Evolutionary conservation across 2,113 vertebrate genomes (phyloP).

Genomic region (Spermophilus dauricus): DNA sequence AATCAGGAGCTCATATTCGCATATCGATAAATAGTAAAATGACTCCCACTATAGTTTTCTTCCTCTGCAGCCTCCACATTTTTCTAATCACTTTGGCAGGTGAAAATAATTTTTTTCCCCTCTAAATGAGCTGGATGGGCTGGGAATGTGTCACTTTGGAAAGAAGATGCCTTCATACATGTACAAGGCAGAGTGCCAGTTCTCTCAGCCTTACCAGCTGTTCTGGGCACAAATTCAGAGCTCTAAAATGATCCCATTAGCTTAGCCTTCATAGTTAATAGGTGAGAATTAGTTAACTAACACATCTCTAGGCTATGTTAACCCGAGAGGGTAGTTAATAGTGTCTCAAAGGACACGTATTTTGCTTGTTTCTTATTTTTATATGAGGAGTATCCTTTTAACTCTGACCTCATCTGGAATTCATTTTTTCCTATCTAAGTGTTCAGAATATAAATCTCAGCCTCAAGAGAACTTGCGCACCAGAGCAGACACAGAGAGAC

Average conservation of each 20-base stretch:
- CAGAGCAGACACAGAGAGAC: background rate
- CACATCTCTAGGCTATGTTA: background rate
- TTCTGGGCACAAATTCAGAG: constrained; percentile 25
- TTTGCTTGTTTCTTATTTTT: background rate
- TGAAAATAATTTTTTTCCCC: background rate
- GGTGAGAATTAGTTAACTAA: constrained; percentile 10
- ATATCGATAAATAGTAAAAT: background rate
- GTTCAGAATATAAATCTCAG: background rate
- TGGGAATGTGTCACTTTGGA: constrained; percentile 12
- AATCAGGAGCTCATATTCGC: background rate
- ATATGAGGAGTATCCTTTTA: background rate
- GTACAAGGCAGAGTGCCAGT: background rate
- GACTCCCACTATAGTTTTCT: background rate
- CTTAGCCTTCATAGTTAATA: background rate
- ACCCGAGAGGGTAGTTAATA: background rate
- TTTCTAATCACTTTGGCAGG: constrained; percentile 54
- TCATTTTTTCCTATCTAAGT: background rate
- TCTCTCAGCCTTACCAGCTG: background rate
- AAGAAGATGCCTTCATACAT: background rate
- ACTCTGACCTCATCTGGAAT: background rate
- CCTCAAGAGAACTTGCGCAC: background rate
- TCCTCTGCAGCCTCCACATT: background rate
- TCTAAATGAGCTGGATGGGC: background rate
- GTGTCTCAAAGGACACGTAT: background rate
- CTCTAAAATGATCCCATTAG: background rate